phyloP scores from a whole-genome alignment of 2,797 vertebrate species.

The Lemur catta region DNA sequence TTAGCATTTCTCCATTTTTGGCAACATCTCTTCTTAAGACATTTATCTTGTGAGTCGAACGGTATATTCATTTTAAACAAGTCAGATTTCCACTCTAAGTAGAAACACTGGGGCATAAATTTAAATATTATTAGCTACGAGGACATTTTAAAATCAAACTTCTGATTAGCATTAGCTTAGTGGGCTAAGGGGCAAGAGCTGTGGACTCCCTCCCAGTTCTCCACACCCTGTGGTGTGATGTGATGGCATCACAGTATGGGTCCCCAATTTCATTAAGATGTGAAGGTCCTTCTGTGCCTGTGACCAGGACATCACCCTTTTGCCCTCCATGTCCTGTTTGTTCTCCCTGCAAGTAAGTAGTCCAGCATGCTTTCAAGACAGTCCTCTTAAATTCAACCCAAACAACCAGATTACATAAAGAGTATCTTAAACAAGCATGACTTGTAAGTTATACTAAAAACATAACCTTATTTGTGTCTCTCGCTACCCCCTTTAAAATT shows the following conservation, averaged over 20 bases:
- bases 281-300: background rate
- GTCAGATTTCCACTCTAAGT: background rate
- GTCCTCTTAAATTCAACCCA: background rate
- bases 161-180: background rate
- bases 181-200: background rate
- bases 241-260: rapidly evolving
- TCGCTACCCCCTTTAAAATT: background rate
- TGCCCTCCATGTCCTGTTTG: background rate
- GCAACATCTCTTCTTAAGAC: conserved; percentile 3
- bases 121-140: conserved; percentile 2
- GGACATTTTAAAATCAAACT: background rate
- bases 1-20: conserved; percentile 64
- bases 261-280: background rate
- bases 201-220: rapidly evolving
- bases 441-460: background rate
- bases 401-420: background rate
- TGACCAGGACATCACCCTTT: background rate
- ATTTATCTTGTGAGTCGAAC: conserved; percentile 35
- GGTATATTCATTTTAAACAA: conserved; percentile 18
- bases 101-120: conserved; percentile 5
- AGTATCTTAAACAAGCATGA: background rate
- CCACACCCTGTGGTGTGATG: rapidly evolving
- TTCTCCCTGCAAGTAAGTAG: background rate
- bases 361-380: background rate
- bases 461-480: background rate